Evolutionary conservation across 2,113 vertebrate species (phyloP).

Genomic region (Scomber colias): DNA sequence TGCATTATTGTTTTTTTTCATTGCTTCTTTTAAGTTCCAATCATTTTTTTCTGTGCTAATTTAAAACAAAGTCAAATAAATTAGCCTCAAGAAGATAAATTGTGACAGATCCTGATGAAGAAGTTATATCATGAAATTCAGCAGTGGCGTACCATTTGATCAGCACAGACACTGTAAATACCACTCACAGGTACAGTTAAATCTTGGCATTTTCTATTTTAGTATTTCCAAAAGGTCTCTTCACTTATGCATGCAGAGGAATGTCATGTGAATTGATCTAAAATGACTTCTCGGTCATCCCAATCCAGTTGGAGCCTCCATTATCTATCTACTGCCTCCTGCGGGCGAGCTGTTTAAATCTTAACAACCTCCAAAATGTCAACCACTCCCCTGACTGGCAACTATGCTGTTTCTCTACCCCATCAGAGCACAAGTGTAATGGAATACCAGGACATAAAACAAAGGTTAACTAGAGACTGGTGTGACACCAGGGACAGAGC

Average conservation of each 20-base stretch:
- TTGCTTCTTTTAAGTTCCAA: neutral
- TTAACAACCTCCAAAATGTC: constrained; percentile 77
- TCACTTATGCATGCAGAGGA: constrained; percentile 61
- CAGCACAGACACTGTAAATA: constrained; percentile 35
- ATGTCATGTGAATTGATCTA: constrained; percentile 43
- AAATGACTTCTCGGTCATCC: constrained; percentile 57
- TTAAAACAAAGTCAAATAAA: constrained; percentile 8
- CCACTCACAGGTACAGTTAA: constrained; percentile 33
- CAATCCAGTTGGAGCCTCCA: constrained; percentile 45
- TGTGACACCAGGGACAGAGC: constrained; percentile 54
- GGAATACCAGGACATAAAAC: constrained; percentile 69
- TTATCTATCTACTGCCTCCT: constrained; percentile 64
- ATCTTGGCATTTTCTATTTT: constrained; percentile 58
- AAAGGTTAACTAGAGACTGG: constrained; percentile 75
- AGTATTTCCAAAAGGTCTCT: constrained; percentile 70
- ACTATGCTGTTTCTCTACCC: constrained; percentile 43
- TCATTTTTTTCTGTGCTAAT: constrained; percentile 1
- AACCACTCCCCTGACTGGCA: constrained; percentile 67
- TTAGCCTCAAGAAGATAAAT: constrained; percentile 5
- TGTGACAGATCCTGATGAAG: neutral
- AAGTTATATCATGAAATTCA: constrained; percentile 6
- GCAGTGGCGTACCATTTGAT: constrained; percentile 16
- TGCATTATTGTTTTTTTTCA: constrained; percentile 9
- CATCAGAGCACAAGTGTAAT: constrained; percentile 49
- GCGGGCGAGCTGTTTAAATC: constrained; percentile 63